phyloP scores from a whole-genome alignment of 1,140 invertebrate species.

The Chlorops oryzae region DNA sequence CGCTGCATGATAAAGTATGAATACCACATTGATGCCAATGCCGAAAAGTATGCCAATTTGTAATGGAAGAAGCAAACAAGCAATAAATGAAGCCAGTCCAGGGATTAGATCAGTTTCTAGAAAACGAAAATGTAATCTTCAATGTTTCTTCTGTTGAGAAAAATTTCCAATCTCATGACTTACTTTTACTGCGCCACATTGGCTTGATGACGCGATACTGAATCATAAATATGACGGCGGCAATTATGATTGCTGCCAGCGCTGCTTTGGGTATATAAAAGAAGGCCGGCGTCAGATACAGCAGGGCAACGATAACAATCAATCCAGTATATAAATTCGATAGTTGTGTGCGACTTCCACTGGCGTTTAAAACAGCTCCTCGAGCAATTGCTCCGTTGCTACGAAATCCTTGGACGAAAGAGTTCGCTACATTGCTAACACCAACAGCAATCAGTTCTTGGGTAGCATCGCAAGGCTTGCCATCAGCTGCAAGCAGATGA shows the following conservation, averaged over 20 bases:
- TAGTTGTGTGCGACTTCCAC: slow-evolving; percentile 79
- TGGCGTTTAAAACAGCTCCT: slow-evolving; percentile 81
- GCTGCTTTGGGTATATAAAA: slow-evolving; percentile 76
- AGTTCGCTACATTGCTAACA: slow-evolving; percentile 76
- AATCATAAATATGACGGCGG: slow-evolving; percentile 81
- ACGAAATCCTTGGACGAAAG: slow-evolving; percentile 81
- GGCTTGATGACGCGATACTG: slow-evolving; percentile 73
- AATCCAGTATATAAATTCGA: slow-evolving; percentile 67
- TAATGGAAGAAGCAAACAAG: slow-evolving; percentile 73
- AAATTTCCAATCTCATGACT: too few species aligned
- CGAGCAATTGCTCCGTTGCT: slow-evolving; percentile 78
- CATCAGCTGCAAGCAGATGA: slow-evolving; percentile 51
- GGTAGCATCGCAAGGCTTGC: slow-evolving; percentile 74
- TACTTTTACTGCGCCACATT: slow-evolving; percentile 76
- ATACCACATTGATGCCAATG: slow-evolving; percentile 77
- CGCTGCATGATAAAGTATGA: slow-evolving; percentile 85
- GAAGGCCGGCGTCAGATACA: slow-evolving; percentile 71
- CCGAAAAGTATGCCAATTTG: slow-evolving; percentile 88
- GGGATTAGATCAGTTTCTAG: slow-evolving; percentile 81
- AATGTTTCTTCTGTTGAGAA: background rate
- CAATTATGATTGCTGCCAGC: slow-evolving; percentile 72
- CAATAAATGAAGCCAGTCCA: slow-evolving; percentile 73
- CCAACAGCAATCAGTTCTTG: slow-evolving; percentile 82
- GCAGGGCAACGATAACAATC: slow-evolving; percentile 66
- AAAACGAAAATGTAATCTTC: slow-evolving; percentile 29